Conservation (phyloP, 2,888 invertebrate species). For the Plagiodera versicolora region DNA sequence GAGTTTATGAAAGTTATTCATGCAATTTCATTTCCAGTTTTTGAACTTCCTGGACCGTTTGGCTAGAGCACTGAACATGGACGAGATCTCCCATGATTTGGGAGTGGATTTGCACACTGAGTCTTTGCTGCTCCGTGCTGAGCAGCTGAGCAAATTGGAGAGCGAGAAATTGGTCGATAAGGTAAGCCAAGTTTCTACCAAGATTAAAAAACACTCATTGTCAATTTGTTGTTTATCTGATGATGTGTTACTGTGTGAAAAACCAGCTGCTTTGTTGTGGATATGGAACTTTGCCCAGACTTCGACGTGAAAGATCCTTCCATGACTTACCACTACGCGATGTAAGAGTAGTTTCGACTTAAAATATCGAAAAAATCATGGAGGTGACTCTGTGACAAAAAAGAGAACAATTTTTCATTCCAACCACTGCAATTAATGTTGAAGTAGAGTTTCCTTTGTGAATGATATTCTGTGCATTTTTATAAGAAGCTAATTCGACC, state of each 20-base stretch:
- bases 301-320: slow-evolving; percentile 75
- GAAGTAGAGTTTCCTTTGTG: not conserved
- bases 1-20: too few species aligned
- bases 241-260: slow-evolving; percentile 49
- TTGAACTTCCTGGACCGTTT: slow-evolving; percentile 82
- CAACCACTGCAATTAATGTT: too few species aligned
- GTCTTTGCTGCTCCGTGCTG: slow-evolving; percentile 80
- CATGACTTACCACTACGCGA: slow-evolving; percentile 80
- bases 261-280: slow-evolving; percentile 73
- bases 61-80: slow-evolving; percentile 81
- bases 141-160: slow-evolving; percentile 79
- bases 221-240: not conserved
- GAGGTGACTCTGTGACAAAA: not conserved
- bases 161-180: slow-evolving; percentile 82
- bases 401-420: too few species aligned
- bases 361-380: not conserved
- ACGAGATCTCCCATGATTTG: slow-evolving; percentile 78
- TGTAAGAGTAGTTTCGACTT: slow-evolving; percentile 60
- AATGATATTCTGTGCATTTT: not conserved
- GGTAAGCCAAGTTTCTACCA: slow-evolving; percentile 54
- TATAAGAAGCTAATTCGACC: not conserved
- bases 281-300: slow-evolving; percentile 72
- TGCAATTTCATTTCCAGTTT: slow-evolving; percentile 60
- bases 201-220: not conserved
- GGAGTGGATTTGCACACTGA: slow-evolving; percentile 83